phyloP scores from a whole-genome alignment of 2,113 vertebrate genomes.

The Tyrannus savana region DNA sequence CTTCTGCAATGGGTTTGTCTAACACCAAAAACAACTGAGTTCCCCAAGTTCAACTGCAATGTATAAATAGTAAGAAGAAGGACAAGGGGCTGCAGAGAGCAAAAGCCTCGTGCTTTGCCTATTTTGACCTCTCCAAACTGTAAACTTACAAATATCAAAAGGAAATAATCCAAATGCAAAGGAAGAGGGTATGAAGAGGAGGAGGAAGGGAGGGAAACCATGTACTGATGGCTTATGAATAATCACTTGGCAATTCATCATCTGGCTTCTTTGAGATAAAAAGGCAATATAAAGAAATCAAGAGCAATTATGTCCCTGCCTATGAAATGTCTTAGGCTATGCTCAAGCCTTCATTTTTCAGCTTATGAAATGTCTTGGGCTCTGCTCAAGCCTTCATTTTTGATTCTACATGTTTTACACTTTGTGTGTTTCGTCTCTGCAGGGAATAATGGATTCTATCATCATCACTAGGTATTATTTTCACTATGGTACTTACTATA shows the following conservation, averaged over 20 bases:
- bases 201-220: neutral
- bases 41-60: neutral
- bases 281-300: neutral
- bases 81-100: neutral
- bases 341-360: neutral
- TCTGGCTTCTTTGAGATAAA: constrained; percentile 36
- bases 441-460: neutral
- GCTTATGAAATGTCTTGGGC: neutral
- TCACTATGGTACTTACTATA: neutral
- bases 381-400: neutral
- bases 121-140: neutral
- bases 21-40: neutral
- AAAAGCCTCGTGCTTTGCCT: neutral
- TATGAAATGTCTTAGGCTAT: neutral
- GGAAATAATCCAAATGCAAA: neutral
- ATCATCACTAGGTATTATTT: neutral
- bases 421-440: neutral
- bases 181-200: neutral
- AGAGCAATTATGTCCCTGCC: neutral
- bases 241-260: neutral
- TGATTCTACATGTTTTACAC: neutral
- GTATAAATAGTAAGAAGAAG: neutral
- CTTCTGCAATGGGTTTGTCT: neutral
- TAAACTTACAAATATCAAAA: neutral
- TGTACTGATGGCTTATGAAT: neutral